Evolutionary conservation across 37 sponge, comb jelly and placozoan genomes (phyloP).

Genomic region (Petrosia ficiformis): DNA sequence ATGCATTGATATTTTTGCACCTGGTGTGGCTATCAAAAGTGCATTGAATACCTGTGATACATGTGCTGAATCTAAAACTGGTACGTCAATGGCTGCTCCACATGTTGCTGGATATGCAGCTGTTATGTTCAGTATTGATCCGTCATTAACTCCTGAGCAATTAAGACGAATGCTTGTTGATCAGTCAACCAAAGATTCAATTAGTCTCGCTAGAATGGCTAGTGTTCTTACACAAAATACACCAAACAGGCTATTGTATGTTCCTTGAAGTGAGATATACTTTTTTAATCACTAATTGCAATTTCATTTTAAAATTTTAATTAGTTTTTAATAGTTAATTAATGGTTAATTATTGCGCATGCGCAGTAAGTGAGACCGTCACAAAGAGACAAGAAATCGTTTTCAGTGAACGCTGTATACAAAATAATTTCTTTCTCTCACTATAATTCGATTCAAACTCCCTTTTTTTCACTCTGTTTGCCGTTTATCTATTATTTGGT

Average conservation of each 20-base stretch:
- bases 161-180: constrained; percentile 40
- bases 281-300: too few relatives aligned
- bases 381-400: neutral
- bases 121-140: constrained; percentile 28
- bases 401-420: neutral
- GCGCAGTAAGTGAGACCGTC: constrained; percentile 7
- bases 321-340: neutral
- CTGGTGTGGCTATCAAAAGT: constrained; percentile 53
- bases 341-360: too few relatives aligned
- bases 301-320: neutral
- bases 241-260: constrained; percentile 65
- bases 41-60: constrained; percentile 37
- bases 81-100: constrained; percentile 81
- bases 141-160: constrained; percentile 20
- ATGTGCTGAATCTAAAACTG: constrained; percentile 54
- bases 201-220: constrained; percentile 12
- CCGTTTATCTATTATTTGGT: too few relatives aligned
- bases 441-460: too few relatives aligned
- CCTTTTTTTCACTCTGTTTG: too few relatives aligned
- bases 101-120: constrained; percentile 76
- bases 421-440: too few relatives aligned
- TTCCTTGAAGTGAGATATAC: neutral
- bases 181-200: constrained; percentile 29
- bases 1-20: constrained; percentile 76
- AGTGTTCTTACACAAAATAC: constrained; percentile 11